Evolutionary conservation across 2,113 vertebrate genomes (phyloP), one percentile per base, ranked within the genome.

Genomic region (Craseonycteris thonglongyai): DNA sequence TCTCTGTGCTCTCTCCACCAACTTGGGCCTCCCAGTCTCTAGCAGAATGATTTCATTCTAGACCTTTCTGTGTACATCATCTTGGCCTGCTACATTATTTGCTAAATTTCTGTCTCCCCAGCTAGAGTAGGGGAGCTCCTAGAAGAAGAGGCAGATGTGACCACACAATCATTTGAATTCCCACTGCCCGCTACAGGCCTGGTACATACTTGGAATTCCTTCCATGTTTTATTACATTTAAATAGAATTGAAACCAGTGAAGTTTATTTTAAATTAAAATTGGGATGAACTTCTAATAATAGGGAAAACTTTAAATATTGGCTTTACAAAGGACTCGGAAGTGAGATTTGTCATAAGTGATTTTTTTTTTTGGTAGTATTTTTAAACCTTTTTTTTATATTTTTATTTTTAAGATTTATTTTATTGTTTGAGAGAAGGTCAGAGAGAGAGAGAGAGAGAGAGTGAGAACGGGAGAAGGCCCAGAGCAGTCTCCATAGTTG

Each of bases 211-310:
- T 51, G 74, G 63, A 83, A 96, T 84, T 92, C 91, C 40, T 92
- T 65, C 54, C n/a, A 10, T 68, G 5, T 87, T 87, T 72, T 75
- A 86, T 68, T 91, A 19, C 33, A 63, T 69, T 71, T 75, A 94
- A 83, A 90, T 59, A 93, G 65, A 76, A 82, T 42, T 68, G 75
- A 94, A 89, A 56, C 45, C 38, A 76, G 78, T 91, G 65, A 87
- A 66, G n/a, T 72, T 87, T 76, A 63, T 74, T 91, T 88, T 88
- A 85, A 93, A 89, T 90, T 94, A 87, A 96, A 94, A 93, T 76
- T 88, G 15, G 38, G 19, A 21, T 82, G 45, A 2, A 58, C 21
- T 68, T 91, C 47, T 47, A 58, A 49, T 92, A 61, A 65, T 82
- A 69, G 78, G 28, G 19, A 42, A 71, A 65, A 49, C 12, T 93